Base-by-base conservation (phyloP, 1,140 invertebrate genomes). In the Lerema accius region DNA sequence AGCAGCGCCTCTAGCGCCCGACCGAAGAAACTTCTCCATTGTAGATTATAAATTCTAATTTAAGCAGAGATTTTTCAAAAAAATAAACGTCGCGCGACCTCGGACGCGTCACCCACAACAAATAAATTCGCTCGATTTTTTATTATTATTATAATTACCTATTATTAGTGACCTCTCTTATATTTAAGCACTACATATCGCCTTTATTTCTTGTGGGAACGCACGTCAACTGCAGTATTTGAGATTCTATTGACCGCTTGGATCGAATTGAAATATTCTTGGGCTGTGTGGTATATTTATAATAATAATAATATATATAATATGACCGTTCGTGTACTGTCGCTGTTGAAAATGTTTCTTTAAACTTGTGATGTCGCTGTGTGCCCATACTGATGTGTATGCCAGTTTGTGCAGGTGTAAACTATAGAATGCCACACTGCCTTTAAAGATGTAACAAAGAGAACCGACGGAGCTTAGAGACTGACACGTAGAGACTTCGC, bases 371-470 rank as follows among this genome's bases (percentile, higher is more conserved):
- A 23, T 73, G 69, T 68, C 69, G 59, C 71, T 65, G 58, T 75
- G 76, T 81, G 77, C 61, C 77, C 76, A 82, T 83, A 76, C 73
- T 82, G 53, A 80, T 75, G 63, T 82, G 76, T 68, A 73, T 86
- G 82, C 77, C 80, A 87, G 82, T 90, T 72, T 90, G 85, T 90
- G 75, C 87, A 90, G 87, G 87, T 89, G 65, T 71, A 76, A 78
- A 80, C 67, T 73, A 68, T 82, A 80, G 73, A 82, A 82, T 76
- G 80, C 85, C 85, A 90, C 87, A 90, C 87, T 85, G 84, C 83
- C 83, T 84, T 77, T 74, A 80, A 82, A 72, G 82, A 84, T 80
- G 75, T 84, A 87, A 78, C 73, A 76, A 74, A 79, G 75, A 77
- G 72, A 78, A 71, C 65, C 77, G 77, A 76, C 77, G 85, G 83